Evolutionary conservation across 2,797 vertebrate species (phyloP).

Genomic region (Schizopygopsis pylzovi): DNA sequence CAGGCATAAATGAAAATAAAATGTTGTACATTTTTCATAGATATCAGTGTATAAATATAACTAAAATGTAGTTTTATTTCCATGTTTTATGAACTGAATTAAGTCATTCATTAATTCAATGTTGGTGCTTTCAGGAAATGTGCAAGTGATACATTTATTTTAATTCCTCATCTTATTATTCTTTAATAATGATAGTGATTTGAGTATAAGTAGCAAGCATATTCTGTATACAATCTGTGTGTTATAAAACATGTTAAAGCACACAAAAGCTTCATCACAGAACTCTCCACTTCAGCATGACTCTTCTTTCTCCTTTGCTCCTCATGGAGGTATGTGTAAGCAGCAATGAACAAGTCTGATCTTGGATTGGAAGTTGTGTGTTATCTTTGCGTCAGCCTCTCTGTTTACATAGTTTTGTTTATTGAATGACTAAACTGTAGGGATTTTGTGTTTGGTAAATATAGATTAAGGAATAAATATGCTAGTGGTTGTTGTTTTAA

Average conservation of each 20-base stretch:
- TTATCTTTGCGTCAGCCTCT: not conserved
- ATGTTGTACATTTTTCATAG: not conserved
- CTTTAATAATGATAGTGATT: not conserved
- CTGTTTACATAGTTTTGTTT: not conserved
- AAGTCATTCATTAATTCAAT: not conserved
- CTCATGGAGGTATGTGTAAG: slow-evolving; percentile 46
- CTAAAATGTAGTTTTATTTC: not conserved
- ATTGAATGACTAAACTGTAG: not conserved
- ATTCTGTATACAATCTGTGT: not conserved
- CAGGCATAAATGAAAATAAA: too few relatives aligned
- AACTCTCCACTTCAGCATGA: not conserved
- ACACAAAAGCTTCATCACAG: not conserved
- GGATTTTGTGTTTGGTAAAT: not conserved
- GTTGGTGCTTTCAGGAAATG: not conserved
- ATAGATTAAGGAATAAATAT: not conserved
- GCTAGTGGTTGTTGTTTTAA: not conserved
- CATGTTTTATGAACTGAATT: not conserved
- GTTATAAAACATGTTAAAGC: not conserved
- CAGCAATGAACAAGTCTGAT: slow-evolving; percentile 43
- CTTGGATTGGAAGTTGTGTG: slow-evolving; percentile 24
- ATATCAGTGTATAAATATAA: not conserved
- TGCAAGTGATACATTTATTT: not conserved
- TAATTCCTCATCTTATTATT: not conserved
- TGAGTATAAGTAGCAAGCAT: not conserved
- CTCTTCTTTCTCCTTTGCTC: not conserved